These are phyloP conservation scores for Nasua narica DNA, from an alignment of 2,797 vertebrate species.

Conservation along the genomic window DNA sequence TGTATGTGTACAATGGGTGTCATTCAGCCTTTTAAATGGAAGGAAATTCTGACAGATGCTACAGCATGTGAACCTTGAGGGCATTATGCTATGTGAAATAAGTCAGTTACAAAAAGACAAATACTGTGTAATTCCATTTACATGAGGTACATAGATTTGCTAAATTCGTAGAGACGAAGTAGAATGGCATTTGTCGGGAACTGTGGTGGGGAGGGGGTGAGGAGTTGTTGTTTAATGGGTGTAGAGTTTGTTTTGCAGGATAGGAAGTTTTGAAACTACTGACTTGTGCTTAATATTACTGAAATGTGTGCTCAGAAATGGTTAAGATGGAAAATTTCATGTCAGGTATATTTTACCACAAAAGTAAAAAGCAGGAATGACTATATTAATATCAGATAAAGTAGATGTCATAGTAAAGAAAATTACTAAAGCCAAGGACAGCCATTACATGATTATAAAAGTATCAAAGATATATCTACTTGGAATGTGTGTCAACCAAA, in stretches of 20 bases:
- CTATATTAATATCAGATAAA: background rate
- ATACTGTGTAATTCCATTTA: background rate
- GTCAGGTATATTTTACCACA: background rate
- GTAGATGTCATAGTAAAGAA: background rate
- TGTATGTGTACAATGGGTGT: background rate
- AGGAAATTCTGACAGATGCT: background rate
- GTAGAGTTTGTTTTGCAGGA: background rate
- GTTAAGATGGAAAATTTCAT: background rate
- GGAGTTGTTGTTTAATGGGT: background rate
- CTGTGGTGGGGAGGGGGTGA: background rate
- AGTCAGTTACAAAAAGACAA: background rate
- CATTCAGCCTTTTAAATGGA: background rate
- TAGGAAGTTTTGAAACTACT: background rate
- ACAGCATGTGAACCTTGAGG: background rate
- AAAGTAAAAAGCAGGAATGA: background rate
- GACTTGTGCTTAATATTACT: background rate
- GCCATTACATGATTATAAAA: background rate
- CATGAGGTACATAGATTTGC: background rate
- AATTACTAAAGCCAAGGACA: background rate
- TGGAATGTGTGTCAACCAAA: background rate
- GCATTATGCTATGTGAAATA: background rate
- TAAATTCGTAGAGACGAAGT: background rate
- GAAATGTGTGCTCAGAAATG: background rate
- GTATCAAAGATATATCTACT: background rate
- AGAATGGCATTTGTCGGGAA: background rate